Base-by-base conservation (phyloP, 2,888 invertebrate species). In the Allacma fusca region DNA sequence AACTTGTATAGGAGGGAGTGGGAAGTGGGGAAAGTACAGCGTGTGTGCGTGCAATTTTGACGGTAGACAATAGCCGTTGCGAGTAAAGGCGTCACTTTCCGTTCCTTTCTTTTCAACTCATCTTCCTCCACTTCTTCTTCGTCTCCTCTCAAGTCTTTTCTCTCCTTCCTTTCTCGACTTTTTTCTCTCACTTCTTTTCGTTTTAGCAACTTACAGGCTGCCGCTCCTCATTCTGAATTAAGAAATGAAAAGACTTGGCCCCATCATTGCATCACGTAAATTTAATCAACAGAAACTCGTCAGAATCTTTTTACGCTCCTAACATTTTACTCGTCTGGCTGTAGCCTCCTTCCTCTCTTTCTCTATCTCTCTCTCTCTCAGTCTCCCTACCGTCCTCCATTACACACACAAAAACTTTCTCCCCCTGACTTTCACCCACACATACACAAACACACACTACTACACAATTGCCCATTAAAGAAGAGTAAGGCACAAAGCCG, bases 241-340 rank as follows among this genome's bases (percentile, higher is more conserved):
- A 74, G 74, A 74, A 80, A 80, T 78, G 74, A 76, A 80, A 73
- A 75, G 78, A 78, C 76, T 76, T 74, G 72, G 64, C 72, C 72
- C 50, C 50, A 50, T 50, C 50, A 50, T 50, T 50, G 50, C 80
- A 78, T 80, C 78, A 80, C 80, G 78, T 80, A 80, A 80, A 80
- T 79, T 80, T 80, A 80, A 80, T 80, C 75, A 80, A 78, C 74
- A 74, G 76, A 80, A 77, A 76, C 76, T 43, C 76, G 78, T 69
- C 26, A 69, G 75, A 75, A 78, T 73, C 77, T 28, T 76, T 71
- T 77, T 72, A 77, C 76, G 62, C 57, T 57, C 29, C 28, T 57
- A 28, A 72, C 26, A 64, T 69, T 71, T 75, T 71, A 67, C 73
- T 76, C 59, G 67, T 73, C 75, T 79, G 75, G 64, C 73, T 57